Base-by-base conservation (phyloP, 2,113 vertebrate genomes). In the Herpetotheres cachinnans region DNA sequence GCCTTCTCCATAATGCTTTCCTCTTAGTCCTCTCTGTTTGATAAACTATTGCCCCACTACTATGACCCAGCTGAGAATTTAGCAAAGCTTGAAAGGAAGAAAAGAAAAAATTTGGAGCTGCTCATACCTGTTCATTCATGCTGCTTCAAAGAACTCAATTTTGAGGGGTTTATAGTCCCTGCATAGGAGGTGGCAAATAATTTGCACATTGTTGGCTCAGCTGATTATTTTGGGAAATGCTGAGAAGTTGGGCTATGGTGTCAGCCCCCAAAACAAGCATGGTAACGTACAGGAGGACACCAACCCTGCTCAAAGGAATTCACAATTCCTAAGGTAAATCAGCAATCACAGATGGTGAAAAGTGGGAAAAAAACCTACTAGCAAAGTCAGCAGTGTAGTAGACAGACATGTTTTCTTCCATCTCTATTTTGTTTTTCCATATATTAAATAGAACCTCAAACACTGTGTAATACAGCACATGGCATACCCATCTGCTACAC, bases 301-400 rank as follows among this genome's bases (percentile, higher is more conserved):
- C 0, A 0, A 59, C 34, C 13, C 19, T 25, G 32, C 27, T 29
- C 0, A 0, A 14, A 56, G 16, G 21, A 44, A 49, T 9, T 40
- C 2, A 1, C 22, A 49, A 30, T 36, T 80, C 40, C 56, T 61
- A 9, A 79, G 50, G 50, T 20, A 76, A 40, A 89, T 40, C 44
- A 70, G 76, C 44, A 32, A 9, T 6, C 24, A 50, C 71, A 86
- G 72, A 77, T 15, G 50, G 13, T n/a, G 29, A 62, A 47, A 20
- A 66, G 55, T 3, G 13, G 29, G 25, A 18, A 46, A 46, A 61
- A 38, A 6, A 2, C 67, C 67, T n/a, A 82, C 54, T 24, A 83
- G n/a, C 58, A 36, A 50, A 78, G 55, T n/a, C 34, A 13, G 52
- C 40, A 72, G 40, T 4, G 27, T 21, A 46, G 65, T 27, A 52